phyloP scores from a whole-genome alignment of 2,888 invertebrate species.

The Catocala nupta region DNA sequence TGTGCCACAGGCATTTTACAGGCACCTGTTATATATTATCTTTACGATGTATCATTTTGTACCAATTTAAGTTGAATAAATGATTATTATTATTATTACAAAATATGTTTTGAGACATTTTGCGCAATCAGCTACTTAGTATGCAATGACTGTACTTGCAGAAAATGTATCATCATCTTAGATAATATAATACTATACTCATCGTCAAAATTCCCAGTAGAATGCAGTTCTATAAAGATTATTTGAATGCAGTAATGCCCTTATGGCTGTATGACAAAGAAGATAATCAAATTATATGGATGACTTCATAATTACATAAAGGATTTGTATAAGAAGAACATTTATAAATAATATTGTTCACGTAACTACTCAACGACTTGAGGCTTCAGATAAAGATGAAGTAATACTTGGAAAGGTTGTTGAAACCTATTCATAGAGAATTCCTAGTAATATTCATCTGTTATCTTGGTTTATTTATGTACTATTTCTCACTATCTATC shows the following conservation, averaged over 20 bases:
- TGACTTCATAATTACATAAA: constrained; percentile 17
- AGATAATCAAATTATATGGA: constrained; percentile 9
- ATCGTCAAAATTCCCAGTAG: background rate
- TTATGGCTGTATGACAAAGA: constrained; percentile 19
- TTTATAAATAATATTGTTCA: constrained; percentile 15
- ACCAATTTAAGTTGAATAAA: no score
- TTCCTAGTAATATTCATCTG: constrained; percentile 24
- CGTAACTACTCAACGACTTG: background rate
- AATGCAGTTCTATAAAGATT: constrained; percentile 13
- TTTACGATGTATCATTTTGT: no score
- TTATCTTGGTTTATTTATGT: constrained; percentile 34
- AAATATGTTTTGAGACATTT: no score
- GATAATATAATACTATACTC: no score
- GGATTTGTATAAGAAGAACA: constrained; percentile 4
- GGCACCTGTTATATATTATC: no score
- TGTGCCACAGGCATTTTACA: no score
- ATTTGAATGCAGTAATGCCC: constrained; percentile 21
- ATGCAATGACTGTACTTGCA: no score
- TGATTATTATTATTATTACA: no score
- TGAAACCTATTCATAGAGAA: constrained; percentile 18
- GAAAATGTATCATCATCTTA: no score
- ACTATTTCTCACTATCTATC: constrained; percentile 15
- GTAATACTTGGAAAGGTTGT: constrained; percentile 16
- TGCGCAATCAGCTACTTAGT: no score
- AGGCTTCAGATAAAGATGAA: constrained; percentile 1